phyloP scores from a whole-genome alignment of 2,113 vertebrate species.

The Dipodomys stephensi region DNA sequence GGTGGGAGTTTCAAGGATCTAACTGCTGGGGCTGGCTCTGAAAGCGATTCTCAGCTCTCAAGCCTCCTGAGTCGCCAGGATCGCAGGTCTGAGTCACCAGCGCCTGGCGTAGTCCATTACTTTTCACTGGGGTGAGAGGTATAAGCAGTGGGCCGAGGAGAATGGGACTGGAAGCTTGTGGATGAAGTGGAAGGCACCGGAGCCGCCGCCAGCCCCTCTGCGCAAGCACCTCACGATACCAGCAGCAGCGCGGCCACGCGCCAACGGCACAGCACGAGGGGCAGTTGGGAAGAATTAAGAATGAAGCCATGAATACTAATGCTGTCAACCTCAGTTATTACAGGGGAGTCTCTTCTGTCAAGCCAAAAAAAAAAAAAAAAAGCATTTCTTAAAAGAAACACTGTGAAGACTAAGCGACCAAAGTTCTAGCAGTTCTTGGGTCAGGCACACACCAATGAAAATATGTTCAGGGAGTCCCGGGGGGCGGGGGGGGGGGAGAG shows the following conservation, averaged over 20 bases:
- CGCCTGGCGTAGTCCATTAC: too few relatives aligned
- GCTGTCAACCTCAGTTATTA: not conserved
- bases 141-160: too few relatives aligned
- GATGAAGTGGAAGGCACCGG: not conserved
- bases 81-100: too few relatives aligned
- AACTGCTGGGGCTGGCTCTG: too few relatives aligned
- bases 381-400: not conserved
- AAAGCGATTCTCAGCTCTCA: too few relatives aligned
- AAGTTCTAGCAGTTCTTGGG: not conserved
- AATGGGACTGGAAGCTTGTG: not conserved
- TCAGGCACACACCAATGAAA: not conserved
- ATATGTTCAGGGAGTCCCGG: too few relatives aligned
- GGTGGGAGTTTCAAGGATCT: too few relatives aligned
- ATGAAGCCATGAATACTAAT: not conserved
- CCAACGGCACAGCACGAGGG: not conserved
- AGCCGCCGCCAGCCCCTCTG: not conserved
- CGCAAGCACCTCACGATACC: not conserved
- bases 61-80: too few relatives aligned
- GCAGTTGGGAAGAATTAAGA: constrained; percentile 28
- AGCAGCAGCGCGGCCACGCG: too few relatives aligned
- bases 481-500: not conserved
- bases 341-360: not conserved
- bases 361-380: not conserved
- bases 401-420: too few relatives aligned
- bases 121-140: not conserved